These are phyloP conservation scores for Ctena decussata DNA, from an alignment of 2,888 invertebrate genomes.

Conservation along the genomic window DNA sequence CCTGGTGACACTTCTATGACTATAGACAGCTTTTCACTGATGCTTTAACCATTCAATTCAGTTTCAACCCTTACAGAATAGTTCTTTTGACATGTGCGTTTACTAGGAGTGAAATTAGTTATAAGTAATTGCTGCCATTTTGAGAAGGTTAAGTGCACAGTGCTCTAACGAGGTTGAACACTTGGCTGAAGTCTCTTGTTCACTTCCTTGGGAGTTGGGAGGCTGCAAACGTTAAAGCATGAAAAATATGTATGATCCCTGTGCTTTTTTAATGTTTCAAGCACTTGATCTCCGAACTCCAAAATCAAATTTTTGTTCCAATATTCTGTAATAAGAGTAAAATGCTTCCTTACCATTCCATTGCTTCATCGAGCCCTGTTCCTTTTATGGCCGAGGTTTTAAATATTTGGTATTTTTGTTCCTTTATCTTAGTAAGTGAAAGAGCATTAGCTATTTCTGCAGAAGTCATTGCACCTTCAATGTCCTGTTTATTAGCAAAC, in stretches of 20 bases:
- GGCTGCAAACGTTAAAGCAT: neutral
- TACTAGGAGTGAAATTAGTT: too few species aligned
- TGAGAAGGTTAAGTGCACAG: too few species aligned
- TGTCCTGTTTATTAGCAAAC: conserved; percentile 99
- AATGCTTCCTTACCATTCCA: conserved; percentile 94
- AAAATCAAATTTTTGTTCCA: neutral
- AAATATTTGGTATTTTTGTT: conserved; percentile 99
- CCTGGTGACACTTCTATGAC: too few species aligned
- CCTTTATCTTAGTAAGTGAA: conserved; percentile 97
- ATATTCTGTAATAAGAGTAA: neutral
- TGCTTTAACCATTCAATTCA: too few species aligned
- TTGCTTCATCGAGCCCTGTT: conserved; percentile 99
- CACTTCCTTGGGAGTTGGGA: too few species aligned
- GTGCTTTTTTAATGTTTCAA: neutral
- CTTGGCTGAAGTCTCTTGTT: neutral
- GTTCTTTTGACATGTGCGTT: too few species aligned
- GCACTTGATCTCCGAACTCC: neutral
- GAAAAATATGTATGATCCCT: neutral
- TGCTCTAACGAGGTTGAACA: too few species aligned
- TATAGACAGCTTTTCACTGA: too few species aligned
- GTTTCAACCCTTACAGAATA: too few species aligned
- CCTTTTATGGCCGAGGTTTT: conserved; percentile 99
- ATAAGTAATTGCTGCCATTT: too few species aligned
- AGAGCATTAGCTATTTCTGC: conserved; percentile 98
- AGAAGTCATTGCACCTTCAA: conserved; percentile 98